Conservation (phyloP, 2,797 vertebrate genomes). For the Poecile montanus region DNA sequence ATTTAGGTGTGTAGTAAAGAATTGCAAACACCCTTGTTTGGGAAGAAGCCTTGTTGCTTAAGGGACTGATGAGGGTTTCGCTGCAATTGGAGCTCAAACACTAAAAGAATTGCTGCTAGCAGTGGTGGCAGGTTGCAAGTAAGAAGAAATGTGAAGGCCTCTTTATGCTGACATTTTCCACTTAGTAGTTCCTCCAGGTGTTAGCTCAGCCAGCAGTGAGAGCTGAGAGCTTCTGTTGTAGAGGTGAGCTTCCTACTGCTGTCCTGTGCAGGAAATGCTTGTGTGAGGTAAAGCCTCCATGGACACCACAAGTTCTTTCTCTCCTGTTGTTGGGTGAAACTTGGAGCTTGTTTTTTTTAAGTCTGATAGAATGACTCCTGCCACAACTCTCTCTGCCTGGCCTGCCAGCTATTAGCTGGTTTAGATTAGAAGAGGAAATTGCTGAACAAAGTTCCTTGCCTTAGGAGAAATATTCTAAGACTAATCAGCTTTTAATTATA, state of each 20-base stretch:
- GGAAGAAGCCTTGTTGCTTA: background rate
- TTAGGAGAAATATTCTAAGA: conserved; percentile 23
- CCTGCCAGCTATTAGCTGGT: background rate
- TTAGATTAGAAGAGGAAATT: conserved; percentile 21
- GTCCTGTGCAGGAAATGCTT: background rate
- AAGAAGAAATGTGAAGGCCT: background rate
- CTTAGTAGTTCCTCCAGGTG: background rate
- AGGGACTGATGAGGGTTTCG: background rate
- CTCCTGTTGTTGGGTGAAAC: background rate
- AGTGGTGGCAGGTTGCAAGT: background rate
- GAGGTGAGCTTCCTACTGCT: background rate
- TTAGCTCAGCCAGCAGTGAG: background rate
- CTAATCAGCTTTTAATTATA: conserved; percentile 45
- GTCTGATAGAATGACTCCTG: background rate
- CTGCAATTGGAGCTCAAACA: background rate
- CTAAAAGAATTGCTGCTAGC: background rate
- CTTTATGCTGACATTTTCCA: conserved; percentile 11
- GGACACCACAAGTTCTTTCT: background rate
- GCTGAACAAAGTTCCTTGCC: background rate
- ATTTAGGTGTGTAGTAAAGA: background rate
- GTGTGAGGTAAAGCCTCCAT: accelerated
- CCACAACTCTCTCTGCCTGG: background rate
- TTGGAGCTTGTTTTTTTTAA: background rate
- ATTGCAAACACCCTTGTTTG: background rate
- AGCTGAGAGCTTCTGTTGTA: background rate